A percentile compares a stretch with the other conserved stretches of the same genome.
These are phyloP conservation scores for Caerostris extrusa DNA, from an alignment of 1,140 invertebrate species.

Conservation along the genomic window DNA sequence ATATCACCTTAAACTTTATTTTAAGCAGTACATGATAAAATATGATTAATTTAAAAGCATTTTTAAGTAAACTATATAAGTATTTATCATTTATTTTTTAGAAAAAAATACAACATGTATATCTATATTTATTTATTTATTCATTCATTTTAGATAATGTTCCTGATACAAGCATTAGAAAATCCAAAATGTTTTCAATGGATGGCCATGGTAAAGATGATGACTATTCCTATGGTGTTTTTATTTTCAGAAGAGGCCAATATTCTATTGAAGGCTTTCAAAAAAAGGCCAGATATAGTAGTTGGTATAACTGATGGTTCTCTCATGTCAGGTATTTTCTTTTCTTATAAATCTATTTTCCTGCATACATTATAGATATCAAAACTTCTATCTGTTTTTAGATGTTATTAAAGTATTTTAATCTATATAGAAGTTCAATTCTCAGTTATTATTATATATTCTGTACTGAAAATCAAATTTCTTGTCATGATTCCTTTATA, in stretches of 20 bases:
- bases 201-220: constrained; percentile 95
- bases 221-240: constrained; percentile 93
- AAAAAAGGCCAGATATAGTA: constrained; percentile 47
- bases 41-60: not conserved
- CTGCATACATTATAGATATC: no score
- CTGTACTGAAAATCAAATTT: no score
- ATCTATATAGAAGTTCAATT: no score
- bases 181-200: constrained; percentile 93
- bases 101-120: not conserved
- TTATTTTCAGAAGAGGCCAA: constrained; percentile 91
- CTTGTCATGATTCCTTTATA: no score
- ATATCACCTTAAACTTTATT: no score
- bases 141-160: not conserved
- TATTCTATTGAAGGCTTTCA: constrained; percentile 84
- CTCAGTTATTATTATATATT: no score
- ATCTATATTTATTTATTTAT: not conserved
- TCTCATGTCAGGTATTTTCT: constrained; percentile 24
- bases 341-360: not conserved
- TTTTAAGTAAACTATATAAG: not conserved
- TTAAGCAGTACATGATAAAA: no score
- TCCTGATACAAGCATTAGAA: not conserved
- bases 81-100: not conserved
- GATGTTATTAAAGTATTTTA: no score
- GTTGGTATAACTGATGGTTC: constrained; percentile 64
- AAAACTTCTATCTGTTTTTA: no score